phyloP scores from a whole-genome alignment of 2,888 invertebrate species.

The Elmis aenea region DNA sequence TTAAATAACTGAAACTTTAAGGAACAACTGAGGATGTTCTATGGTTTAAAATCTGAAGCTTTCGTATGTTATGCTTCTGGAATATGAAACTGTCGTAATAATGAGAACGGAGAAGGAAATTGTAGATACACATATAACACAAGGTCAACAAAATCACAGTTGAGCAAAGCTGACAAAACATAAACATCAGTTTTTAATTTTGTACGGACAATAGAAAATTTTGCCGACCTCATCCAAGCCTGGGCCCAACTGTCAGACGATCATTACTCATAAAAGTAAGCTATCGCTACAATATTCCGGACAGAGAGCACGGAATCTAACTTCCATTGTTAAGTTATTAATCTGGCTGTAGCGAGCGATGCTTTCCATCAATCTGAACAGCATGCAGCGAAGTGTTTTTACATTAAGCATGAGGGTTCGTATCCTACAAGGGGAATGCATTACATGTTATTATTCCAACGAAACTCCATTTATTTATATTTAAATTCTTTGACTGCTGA shows the following conservation, averaged over 20 bases:
- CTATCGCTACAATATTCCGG: slow-evolving; percentile 40
- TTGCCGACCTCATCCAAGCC: slow-evolving; percentile 44
- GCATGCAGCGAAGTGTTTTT: slow-evolving; percentile 36
- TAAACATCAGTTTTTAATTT: no score
- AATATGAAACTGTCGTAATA: no score
- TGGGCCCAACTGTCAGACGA: slow-evolving; percentile 41
- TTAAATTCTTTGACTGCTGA: slow-evolving; percentile 16
- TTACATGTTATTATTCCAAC: slow-evolving; percentile 16
- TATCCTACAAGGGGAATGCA: slow-evolving; percentile 19
- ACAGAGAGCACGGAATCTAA: slow-evolving; percentile 38
- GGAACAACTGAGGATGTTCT: no score
- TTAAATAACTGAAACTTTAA: no score
- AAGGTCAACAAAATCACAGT: no score
- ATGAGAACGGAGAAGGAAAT: no score
- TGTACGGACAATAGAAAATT: slow-evolving; percentile 35
- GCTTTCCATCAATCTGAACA: slow-evolving; percentile 39
- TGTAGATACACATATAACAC: no score
- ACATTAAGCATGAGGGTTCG: slow-evolving; percentile 31
- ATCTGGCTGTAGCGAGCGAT: slow-evolving; percentile 36
- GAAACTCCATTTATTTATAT: slow-evolving; percentile 18
- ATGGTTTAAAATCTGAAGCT: no score
- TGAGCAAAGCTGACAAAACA: no score
- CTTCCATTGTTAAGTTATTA: slow-evolving; percentile 44
- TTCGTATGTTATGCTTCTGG: no score
- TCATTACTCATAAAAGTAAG: slow-evolving; percentile 46